Evolutionary conservation across 2,113 vertebrate genomes (phyloP), one percentile per base, ranked within the genome.

Genomic region (Condylura cristata): DNA sequence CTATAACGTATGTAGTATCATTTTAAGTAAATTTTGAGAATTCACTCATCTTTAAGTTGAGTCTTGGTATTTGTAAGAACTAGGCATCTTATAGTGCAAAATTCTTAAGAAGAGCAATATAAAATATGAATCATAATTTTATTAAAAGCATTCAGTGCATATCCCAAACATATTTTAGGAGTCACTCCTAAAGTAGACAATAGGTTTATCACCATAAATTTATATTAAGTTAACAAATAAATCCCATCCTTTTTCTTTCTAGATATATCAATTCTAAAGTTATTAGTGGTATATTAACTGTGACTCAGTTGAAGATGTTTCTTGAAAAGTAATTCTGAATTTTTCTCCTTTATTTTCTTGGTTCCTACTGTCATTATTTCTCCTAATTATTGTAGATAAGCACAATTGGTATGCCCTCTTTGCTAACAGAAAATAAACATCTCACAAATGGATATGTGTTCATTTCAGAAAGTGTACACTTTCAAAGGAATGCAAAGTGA

Each of bases 121-220:
- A 72, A 89, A 90, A 84, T 94, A 24, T 76, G 34, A 91, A 68
- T 95, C n/a, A 80, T 20, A 91, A 91, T 86, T 86, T 84, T 95
- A 86, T 78, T 88, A 68, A 92, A 92, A 60, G 46, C 41, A 76
- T 86, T 86, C 51, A 58, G 10, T 70, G n/a, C 58, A 24, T 80
- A 71, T 61, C 41, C 34, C 39, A 78, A 72, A 53, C 22, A 20
- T 84, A 71, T 84, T 91, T 91, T 88, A 60, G 32, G 12, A 71
- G 60, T 48, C 53, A 24, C 8, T 53, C 13, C n/a, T 87, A 60
- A 37, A 70, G 13, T 85, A 18, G n/a, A 72, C 61, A 60, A 17
- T 18, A 32, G 37, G n/a, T 28, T 82, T 72, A 85, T 81, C 90
- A 70, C 39, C 53, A 84, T 83, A 92, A 86, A n/a, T 89, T 89